Conservation (phyloP, 2,888 invertebrate species). For the Drosophila siamana region DNA sequence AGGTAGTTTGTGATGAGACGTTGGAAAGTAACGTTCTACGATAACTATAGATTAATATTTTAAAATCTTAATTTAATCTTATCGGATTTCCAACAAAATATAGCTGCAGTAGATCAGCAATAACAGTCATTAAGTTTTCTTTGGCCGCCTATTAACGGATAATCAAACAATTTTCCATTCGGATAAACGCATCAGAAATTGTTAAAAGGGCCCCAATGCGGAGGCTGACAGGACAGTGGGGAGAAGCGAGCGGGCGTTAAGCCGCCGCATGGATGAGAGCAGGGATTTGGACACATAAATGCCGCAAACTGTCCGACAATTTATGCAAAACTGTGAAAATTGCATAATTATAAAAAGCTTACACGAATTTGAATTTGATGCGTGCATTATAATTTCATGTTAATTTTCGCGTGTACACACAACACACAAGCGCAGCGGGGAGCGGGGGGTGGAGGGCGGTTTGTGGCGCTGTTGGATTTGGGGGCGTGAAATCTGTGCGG, state of each 20-base stretch:
- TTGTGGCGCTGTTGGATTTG: slow-evolving; percentile 14
- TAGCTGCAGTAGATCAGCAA: not conserved
- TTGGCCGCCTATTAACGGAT: slow-evolving; percentile 38
- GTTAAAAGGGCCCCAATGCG: not conserved
- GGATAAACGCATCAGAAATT: slow-evolving; percentile 32
- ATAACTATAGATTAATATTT: too few relatives aligned
- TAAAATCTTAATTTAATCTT: not conserved
- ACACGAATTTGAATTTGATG: slow-evolving; percentile 42
- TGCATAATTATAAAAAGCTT: slow-evolving; percentile 61
- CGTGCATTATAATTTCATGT: slow-evolving; percentile 74
- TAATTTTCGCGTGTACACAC: slow-evolving; percentile 49
- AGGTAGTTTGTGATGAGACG: not conserved
- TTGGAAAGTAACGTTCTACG: not conserved
- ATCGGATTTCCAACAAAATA: not conserved
- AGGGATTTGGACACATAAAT: slow-evolving; percentile 44
- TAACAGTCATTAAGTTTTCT: slow-evolving; percentile 9
- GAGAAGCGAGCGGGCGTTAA: not conserved
- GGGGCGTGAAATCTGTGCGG: slow-evolving; percentile 44
- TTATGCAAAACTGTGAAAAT: slow-evolving; percentile 69
- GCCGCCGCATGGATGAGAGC: slow-evolving; percentile 31
- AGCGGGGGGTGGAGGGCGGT: not conserved
- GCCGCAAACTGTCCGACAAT: slow-evolving; percentile 60
- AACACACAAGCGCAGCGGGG: slow-evolving; percentile 5
- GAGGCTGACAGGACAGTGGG: slow-evolving; percentile 23
- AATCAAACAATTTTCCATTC: slow-evolving; percentile 53